phyloP scores from a whole-genome alignment of 2,888 invertebrate species.

The Smittia sp. region DNA sequence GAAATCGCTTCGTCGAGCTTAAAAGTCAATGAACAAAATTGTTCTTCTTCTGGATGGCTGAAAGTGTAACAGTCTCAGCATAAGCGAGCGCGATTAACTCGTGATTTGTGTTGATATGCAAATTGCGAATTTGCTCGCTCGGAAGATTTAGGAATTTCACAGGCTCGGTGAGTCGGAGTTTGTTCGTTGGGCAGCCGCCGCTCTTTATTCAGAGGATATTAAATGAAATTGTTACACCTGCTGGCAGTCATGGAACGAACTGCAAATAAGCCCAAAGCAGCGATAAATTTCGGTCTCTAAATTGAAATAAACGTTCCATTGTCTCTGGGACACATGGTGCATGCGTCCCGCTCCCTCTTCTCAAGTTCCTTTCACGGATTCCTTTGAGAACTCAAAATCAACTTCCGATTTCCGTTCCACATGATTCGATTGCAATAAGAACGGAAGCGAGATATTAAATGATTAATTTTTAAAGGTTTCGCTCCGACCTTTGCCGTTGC shows the following conservation, averaged over 20 bases:
- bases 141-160: background rate
- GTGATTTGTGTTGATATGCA: slow-evolving; percentile 26
- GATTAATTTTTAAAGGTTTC: slow-evolving; percentile 29
- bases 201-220: background rate
- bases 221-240: slow-evolving; percentile 5
- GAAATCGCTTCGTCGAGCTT: no score
- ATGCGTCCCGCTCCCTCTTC: background rate
- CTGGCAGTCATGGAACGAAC: background rate
- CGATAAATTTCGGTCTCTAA: background rate
- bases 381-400: slow-evolving; percentile 23
- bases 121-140: slow-evolving; percentile 5
- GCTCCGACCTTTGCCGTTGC: background rate
- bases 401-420: slow-evolving; percentile 37
- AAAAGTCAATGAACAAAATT: no score
- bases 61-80: no score
- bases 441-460: slow-evolving; percentile 33
- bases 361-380: background rate
- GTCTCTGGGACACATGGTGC: background rate
- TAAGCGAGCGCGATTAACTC: background rate
- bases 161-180: no score
- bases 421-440: slow-evolving; percentile 19
- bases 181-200: no score
- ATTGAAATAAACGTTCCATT: background rate
- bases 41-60: no score
- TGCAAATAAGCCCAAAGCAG: background rate